Conservation (phyloP, 1,140 invertebrate species). For the Temnothorax longispinosus region DNA sequence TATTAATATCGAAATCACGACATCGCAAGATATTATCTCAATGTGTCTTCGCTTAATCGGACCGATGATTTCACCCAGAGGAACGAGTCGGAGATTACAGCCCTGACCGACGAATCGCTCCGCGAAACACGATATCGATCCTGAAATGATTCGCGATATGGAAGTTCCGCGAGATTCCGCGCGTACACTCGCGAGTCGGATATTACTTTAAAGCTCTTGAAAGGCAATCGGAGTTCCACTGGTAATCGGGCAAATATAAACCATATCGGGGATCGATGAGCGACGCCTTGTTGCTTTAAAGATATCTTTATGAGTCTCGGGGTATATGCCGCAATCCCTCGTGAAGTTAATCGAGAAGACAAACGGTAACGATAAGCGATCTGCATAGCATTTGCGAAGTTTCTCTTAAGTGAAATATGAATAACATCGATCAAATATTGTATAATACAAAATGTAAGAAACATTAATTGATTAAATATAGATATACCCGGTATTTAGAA, state of each 20-base stretch:
- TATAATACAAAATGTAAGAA: not conserved
- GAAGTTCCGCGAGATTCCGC: not conserved
- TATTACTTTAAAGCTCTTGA: slow-evolving; percentile 55
- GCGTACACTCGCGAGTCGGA: not conserved
- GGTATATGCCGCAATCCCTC: not conserved
- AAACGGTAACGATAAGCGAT: slow-evolving; percentile 8
- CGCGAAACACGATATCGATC: slow-evolving; percentile 27
- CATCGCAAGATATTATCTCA: not conserved
- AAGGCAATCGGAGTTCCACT: slow-evolving; percentile 27
- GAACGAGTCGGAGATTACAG: slow-evolving; percentile 9
- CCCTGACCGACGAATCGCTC: not conserved
- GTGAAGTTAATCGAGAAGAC: not conserved
- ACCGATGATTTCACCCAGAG: not conserved
- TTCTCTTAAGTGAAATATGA: not conserved
- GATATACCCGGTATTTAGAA: not conserved
- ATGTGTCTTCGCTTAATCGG: not conserved
- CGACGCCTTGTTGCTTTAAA: slow-evolving; percentile 20
- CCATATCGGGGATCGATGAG: slow-evolving; percentile 46
- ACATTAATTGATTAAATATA: not conserved
- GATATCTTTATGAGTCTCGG: slow-evolving; percentile 12
- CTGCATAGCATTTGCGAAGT: not conserved
- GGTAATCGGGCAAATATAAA: slow-evolving; percentile 60
- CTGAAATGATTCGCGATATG: not conserved
- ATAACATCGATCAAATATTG: not conserved
- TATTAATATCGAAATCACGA: not conserved